Conservation (phyloP, 2,797 vertebrate species). For the Cercopithecus neglectus region DNA sequence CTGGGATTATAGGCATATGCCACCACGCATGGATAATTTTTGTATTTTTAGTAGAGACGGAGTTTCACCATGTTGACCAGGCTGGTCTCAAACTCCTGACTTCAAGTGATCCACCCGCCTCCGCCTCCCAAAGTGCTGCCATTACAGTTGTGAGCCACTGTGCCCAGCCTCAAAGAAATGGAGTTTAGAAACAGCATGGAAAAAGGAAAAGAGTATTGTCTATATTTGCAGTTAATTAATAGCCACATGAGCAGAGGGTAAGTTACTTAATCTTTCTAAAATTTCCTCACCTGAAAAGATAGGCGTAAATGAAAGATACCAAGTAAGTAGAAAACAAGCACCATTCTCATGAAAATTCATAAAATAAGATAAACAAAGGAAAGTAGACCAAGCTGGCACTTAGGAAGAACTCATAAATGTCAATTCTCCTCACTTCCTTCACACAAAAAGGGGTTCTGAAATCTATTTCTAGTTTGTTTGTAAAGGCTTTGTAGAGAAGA, state of each 20-base stretch:
- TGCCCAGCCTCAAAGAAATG: background rate
- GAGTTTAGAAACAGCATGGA: background rate
- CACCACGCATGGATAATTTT: background rate
- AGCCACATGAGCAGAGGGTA: background rate
- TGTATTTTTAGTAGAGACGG: background rate
- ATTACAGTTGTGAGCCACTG: background rate
- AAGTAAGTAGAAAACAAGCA: background rate
- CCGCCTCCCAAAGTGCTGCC: background rate
- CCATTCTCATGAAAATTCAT: background rate
- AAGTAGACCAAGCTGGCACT: background rate
- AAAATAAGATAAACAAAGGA: background rate
- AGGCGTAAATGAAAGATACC: background rate
- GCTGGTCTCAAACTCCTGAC: background rate
- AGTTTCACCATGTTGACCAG: background rate
- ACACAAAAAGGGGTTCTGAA: background rate
- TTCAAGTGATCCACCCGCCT: background rate
- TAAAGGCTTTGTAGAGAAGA: background rate
- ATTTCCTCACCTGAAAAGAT: background rate
- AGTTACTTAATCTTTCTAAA: background rate
- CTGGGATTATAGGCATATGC: background rate
- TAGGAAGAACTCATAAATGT: background rate
- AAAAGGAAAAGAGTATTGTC: background rate
- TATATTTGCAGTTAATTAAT: background rate
- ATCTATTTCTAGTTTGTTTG: background rate
- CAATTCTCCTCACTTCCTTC: background rate